A percentile compares a stretch with the other conserved stretches of the same genome.
These are phyloP conservation scores for Lutraria rhynchaena DNA, from an alignment of 1,140 invertebrate species.

Conservation along the genomic window DNA sequence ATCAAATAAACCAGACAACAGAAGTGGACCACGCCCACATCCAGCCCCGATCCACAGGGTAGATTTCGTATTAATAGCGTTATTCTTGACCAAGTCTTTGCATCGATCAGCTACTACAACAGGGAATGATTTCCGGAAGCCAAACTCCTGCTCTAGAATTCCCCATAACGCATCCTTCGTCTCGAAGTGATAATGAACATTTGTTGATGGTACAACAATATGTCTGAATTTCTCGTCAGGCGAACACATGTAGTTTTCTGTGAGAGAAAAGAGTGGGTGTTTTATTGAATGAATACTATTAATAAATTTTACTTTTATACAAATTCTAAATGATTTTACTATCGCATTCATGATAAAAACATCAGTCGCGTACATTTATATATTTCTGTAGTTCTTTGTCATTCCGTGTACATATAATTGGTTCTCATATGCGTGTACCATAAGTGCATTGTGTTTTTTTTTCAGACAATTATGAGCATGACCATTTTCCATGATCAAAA, in stretches of 20 bases:
- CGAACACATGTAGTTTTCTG: conserved; percentile 61
- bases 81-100: conserved; percentile 50
- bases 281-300: too few relatives aligned
- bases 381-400: too few relatives aligned
- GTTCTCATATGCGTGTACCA: too few relatives aligned
- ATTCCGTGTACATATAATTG: too few relatives aligned
- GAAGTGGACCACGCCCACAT: conserved; percentile 71
- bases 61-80: conserved; percentile 57
- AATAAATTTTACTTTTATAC: too few relatives aligned
- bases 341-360: too few relatives aligned
- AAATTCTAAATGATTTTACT: too few relatives aligned
- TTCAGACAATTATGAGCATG: too few relatives aligned
- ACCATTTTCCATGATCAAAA: too few relatives aligned
- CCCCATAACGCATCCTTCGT: conserved; percentile 65
- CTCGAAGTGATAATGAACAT: conserved; percentile 71
- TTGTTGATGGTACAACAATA: conserved; percentile 64
- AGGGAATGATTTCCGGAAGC: conserved; percentile 74
- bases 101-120: conserved; percentile 65
- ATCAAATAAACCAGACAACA: conserved; percentile 70
- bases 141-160: conserved; percentile 78
- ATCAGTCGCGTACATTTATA: too few relatives aligned
- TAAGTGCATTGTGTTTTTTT: too few relatives aligned
- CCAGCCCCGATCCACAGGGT: conserved; percentile 72
- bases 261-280: too few relatives aligned
- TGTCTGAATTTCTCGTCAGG: conserved; percentile 54